phyloP scores from a whole-genome alignment of 2,797 vertebrate species.

The Ctenosaura bakeri region DNA sequence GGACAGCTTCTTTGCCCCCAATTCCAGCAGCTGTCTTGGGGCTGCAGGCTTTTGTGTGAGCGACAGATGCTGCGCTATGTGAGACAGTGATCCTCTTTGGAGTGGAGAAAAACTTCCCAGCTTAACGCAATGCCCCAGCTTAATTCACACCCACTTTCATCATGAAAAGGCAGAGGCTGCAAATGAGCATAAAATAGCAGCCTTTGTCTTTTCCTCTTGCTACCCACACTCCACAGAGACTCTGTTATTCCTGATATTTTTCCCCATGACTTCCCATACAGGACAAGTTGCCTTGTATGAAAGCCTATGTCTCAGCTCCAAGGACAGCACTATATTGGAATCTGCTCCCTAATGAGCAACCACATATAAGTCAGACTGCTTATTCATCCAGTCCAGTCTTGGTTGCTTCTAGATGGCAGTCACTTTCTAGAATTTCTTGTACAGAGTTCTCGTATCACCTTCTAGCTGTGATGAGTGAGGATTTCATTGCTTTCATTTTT shows the following conservation, averaged over 20 bases:
- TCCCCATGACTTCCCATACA: too few relatives aligned
- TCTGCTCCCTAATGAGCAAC: too few relatives aligned
- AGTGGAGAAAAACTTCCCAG: fast-evolving
- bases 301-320: not conserved
- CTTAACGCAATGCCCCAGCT: fast-evolving
- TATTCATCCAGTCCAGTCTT: not conserved
- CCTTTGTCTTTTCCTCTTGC: not conserved
- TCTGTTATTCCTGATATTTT: not conserved
- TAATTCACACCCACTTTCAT: fast-evolving
- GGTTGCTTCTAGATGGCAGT: not conserved
- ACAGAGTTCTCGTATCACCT: not conserved
- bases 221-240: not conserved
- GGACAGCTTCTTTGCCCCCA: conserved; percentile 34
- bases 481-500: not conserved
- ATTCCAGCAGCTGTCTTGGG: conserved; percentile 49
- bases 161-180: not conserved
- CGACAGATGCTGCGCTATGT: fast-evolving
- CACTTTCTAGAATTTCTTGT: not conserved
- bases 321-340: too few relatives aligned
- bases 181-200: not conserved
- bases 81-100: not conserved
- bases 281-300: not conserved
- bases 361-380: not conserved
- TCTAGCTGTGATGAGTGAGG: not conserved
- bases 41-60: not conserved